A percentile compares a stretch with the other conserved stretches of the same genome.
These are phyloP conservation scores for Branchipolynoe longqiensis DNA, from an alignment of 2,888 invertebrate genomes.

Conservation along the genomic window DNA sequence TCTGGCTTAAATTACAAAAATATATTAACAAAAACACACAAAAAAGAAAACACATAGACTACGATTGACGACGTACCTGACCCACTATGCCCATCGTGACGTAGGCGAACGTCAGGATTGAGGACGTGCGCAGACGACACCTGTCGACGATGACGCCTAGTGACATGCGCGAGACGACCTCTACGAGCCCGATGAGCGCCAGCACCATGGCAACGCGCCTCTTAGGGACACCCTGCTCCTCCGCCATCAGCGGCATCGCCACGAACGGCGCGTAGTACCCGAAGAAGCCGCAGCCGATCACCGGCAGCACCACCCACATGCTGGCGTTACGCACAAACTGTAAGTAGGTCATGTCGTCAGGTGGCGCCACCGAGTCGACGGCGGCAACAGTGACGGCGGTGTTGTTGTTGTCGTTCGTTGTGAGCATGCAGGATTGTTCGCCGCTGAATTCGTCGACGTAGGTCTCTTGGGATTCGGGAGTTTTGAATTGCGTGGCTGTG, in stretches of 20 bases:
- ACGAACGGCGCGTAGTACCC: constrained; percentile 53
- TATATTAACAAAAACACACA: too few species aligned
- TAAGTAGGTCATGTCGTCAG: too few species aligned
- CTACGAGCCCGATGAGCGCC: constrained; percentile 20
- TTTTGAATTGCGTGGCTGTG: too few species aligned
- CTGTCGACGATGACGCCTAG: constrained; percentile 1
- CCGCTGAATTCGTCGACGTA: too few species aligned
- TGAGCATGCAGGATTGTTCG: too few species aligned
- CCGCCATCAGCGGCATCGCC: neutral
- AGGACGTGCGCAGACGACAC: neutral
- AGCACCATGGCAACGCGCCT: constrained; percentile 4
- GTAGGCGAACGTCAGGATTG: constrained; percentile 32
- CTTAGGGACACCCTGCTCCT: constrained; percentile 1
- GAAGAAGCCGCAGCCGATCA: constrained; percentile 46
- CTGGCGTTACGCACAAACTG: constrained; percentile 14
- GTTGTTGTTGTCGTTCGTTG: too few species aligned
- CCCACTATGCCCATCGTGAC: constrained; percentile 8
- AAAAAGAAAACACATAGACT: too few species aligned
- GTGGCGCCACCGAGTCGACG: too few species aligned
- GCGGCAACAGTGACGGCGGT: too few species aligned
- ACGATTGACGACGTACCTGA: too few species aligned
- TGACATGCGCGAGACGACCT: constrained; percentile 16
- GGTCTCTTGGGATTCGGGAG: too few species aligned
- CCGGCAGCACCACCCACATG: neutral
- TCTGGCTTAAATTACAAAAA: too few species aligned